These are phyloP conservation scores for Cyclophora albipunctata DNA, from an alignment of 2,888 invertebrate species.

Conservation along the genomic window DNA sequence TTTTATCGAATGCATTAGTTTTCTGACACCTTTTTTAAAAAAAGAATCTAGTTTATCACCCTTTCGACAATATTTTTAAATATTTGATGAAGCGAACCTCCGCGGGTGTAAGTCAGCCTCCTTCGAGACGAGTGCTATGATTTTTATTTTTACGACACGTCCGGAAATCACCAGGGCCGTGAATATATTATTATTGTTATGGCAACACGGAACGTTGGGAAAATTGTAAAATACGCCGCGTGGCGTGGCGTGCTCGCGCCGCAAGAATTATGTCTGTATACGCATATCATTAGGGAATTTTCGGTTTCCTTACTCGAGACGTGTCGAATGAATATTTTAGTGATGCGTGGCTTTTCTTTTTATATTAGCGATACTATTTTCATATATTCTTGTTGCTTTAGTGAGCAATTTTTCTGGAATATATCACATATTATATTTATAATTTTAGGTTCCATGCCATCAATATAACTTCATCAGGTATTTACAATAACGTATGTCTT, in stretches of 20 bases:
- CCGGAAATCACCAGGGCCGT: slow-evolving; percentile 64
- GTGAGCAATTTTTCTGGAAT: too few relatives aligned
- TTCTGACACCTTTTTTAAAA: neutral
- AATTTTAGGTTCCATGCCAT: too few relatives aligned
- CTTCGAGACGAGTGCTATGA: slow-evolving; percentile 51
- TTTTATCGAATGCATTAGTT: too few relatives aligned
- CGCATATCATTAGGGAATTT: slow-evolving; percentile 60
- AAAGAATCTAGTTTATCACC: neutral
- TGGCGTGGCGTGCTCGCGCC: slow-evolving; percentile 44
- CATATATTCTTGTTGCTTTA: too few relatives aligned
- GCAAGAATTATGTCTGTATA: slow-evolving; percentile 47
- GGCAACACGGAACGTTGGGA: slow-evolving; percentile 58
- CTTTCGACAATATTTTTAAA: neutral
- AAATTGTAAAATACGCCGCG: slow-evolving; percentile 65
- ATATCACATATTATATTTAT: too few relatives aligned
- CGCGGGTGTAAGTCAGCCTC: slow-evolving; percentile 26
- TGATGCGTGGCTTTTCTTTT: slow-evolving; percentile 20
- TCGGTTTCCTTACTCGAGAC: slow-evolving; percentile 35
- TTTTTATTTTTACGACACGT: slow-evolving; percentile 66
- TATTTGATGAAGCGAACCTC: too few relatives aligned
- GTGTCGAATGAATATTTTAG: slow-evolving; percentile 51
- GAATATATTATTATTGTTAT: slow-evolving; percentile 74
- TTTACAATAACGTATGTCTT: too few relatives aligned
- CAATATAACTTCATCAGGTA: too few relatives aligned
- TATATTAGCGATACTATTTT: neutral